Percentiles rank a stretch among this genome's conserved stretches.
These are phyloP conservation scores for Chrysodeixis includens DNA, from an alignment of 2,888 invertebrate genomes.

Conservation along the genomic window DNA sequence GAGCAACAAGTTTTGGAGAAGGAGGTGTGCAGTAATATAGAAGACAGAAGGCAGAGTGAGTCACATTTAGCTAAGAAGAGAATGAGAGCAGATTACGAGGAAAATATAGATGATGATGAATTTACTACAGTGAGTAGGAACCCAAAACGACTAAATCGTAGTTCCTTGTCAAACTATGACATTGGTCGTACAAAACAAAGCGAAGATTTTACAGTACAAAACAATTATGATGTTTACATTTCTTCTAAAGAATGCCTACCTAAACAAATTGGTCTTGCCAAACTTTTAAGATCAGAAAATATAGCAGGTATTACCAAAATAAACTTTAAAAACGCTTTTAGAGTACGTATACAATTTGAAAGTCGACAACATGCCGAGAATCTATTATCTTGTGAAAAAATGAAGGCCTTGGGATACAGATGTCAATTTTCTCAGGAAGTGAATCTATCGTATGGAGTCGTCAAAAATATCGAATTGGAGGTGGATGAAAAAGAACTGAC, in stretches of 20 bases:
- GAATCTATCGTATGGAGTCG: slow-evolving; percentile 18
- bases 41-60: slow-evolving; percentile 6
- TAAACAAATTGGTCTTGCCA: slow-evolving; percentile 23
- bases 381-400: slow-evolving; percentile 4
- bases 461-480: slow-evolving; percentile 21
- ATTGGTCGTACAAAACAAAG: not conserved
- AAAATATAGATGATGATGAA: slow-evolving; percentile 6
- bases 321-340: slow-evolving; percentile 16
- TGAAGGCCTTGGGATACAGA: slow-evolving; percentile 10
- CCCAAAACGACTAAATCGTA: slow-evolving; percentile 10
- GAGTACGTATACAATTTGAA: slow-evolving; percentile 13
- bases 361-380: not conserved
- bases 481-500: slow-evolving; percentile 15
- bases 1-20: too few relatives aligned
- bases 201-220: not conserved
- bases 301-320: slow-evolving; percentile 8
- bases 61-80: not conserved
- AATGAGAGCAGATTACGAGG: slow-evolving; percentile 7
- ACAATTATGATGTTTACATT: slow-evolving; percentile 10
- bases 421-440: slow-evolving; percentile 8
- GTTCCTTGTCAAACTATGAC: not conserved
- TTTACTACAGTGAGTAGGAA: slow-evolving; percentile 11
- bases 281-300: slow-evolving; percentile 12
- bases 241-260: slow-evolving; percentile 9
- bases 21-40: too few relatives aligned